A percentile compares a stretch with the other conserved stretches of the same genome.
phyloP scores from a whole-genome alignment of 2,888 invertebrate genomes.

The Anorthoa munda region DNA sequence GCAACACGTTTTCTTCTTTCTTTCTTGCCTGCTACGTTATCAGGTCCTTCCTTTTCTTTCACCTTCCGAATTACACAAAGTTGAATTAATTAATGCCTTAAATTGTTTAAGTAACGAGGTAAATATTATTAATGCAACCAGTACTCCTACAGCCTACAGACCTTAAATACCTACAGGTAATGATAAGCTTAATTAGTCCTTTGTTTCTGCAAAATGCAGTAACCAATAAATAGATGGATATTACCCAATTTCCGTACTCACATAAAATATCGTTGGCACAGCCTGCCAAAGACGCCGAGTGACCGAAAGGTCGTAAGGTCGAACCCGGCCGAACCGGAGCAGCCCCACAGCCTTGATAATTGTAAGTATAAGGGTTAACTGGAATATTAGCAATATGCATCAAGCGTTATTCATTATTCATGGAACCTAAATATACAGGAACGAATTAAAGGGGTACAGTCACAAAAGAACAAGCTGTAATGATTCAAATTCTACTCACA shows the following conservation, averaged over 20 bases:
- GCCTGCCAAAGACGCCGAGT: not conserved
- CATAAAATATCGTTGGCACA: conserved; percentile 7
- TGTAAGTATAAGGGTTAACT: conserved; percentile 7
- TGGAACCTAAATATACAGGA: not conserved
- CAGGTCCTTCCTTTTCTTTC: too few species aligned
- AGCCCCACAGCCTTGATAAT: conserved; percentile 25
- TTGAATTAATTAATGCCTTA: too few species aligned
- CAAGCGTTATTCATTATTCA: conserved; percentile 11
- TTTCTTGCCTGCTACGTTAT: too few species aligned
- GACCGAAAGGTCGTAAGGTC: conserved; percentile 42
- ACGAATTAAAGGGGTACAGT: not conserved
- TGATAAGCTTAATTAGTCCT: not conserved
- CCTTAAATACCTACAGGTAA: not conserved
- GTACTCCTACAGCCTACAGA: too few species aligned
- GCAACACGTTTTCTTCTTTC: too few species aligned
- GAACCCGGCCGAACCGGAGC: conserved; percentile 25
- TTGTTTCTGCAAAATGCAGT: not conserved
- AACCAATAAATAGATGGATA: not conserved
- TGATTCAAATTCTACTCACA: too few species aligned
- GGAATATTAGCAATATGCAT: conserved; percentile 23
- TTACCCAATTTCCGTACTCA: conserved; percentile 5
- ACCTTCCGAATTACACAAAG: too few species aligned
- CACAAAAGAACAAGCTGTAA: too few species aligned
- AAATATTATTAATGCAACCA: too few species aligned
- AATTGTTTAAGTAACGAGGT: too few species aligned